Evolutionary conservation across 30 jellyfish, hydroid and myxozoan species (phyloP).

Genomic region (Aurelia coerulea): DNA sequence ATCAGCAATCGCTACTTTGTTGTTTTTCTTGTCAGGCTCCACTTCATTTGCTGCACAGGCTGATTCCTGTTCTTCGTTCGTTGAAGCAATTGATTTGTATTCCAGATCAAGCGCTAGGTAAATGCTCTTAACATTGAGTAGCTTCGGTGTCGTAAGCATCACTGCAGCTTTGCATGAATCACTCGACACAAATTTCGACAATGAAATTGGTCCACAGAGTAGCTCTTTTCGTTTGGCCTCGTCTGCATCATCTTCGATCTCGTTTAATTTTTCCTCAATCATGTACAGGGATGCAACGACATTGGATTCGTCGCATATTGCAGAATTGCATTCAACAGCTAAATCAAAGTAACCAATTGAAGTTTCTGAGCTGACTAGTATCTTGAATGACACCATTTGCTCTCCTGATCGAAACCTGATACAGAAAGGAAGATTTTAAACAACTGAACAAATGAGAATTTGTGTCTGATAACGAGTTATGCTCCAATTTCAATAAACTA

Average conservation of each 20-base stretch:
- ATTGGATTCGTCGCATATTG: slow-evolving; percentile 29
- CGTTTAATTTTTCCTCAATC: slow-evolving; percentile 5
- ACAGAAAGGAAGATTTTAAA: background rate
- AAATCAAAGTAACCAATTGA: slow-evolving; percentile 82
- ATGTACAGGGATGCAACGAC: slow-evolving; percentile 47
- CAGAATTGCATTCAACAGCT: slow-evolving; percentile 53
- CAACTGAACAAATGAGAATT: too few species aligned
- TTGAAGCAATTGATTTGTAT: slow-evolving; percentile 11
- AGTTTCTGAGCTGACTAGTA: slow-evolving; percentile 76
- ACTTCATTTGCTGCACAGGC: background rate
- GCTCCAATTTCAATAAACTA: too few species aligned
- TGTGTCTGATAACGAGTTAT: too few species aligned
- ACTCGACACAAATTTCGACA: slow-evolving; percentile 33
- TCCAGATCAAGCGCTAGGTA: slow-evolving; percentile 66
- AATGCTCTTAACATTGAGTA: slow-evolving; percentile 56
- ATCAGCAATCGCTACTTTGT: slow-evolving; percentile 46
- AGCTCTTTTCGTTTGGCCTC: slow-evolving; percentile 28
- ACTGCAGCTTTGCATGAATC: slow-evolving; percentile 36
- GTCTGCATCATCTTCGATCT: slow-evolving; percentile 26
- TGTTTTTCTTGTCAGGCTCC: background rate
- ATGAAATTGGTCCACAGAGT: slow-evolving; percentile 74
- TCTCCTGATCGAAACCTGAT: slow-evolving; percentile 63
- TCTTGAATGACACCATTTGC: slow-evolving; percentile 59
- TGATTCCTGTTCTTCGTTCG: background rate
- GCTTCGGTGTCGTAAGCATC: slow-evolving; percentile 71